Evolutionary conservation across 2,797 vertebrate species (phyloP).

Genomic region (Arctocebus calabarensis): DNA sequence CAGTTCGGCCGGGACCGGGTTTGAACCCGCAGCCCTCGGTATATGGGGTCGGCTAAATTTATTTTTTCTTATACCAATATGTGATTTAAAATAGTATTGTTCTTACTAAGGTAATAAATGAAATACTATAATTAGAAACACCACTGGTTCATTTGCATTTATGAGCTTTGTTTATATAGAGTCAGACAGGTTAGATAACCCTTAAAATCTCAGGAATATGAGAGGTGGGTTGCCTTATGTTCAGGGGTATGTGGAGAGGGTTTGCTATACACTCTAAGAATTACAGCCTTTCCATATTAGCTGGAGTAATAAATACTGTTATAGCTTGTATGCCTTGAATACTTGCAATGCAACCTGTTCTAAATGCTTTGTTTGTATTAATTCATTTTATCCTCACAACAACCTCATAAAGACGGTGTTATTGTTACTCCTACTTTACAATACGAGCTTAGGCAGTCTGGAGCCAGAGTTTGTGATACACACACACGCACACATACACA

Average conservation of each 20-base stretch:
- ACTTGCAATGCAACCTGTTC: background rate
- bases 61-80: background rate
- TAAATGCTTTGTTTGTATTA: background rate
- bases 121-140: background rate
- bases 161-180: background rate
- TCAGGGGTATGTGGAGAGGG: background rate
- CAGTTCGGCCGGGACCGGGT: no score
- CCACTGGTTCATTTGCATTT: background rate
- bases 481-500: no score
- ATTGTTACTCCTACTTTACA: background rate
- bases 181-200: background rate
- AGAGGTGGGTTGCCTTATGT: background rate
- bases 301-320: background rate
- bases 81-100: slow-evolving; percentile 2
- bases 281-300: background rate
- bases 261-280: background rate
- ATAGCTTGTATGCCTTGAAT: background rate
- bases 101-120: background rate
- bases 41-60: no score
- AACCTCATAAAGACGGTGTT: accelerated
- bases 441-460: background rate
- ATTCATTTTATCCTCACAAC: background rate
- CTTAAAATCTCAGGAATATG: background rate
- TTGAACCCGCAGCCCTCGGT: no score
- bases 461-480: background rate